Conservation (phyloP, 2,113 vertebrate species). For the Rana temporaria region DNA sequence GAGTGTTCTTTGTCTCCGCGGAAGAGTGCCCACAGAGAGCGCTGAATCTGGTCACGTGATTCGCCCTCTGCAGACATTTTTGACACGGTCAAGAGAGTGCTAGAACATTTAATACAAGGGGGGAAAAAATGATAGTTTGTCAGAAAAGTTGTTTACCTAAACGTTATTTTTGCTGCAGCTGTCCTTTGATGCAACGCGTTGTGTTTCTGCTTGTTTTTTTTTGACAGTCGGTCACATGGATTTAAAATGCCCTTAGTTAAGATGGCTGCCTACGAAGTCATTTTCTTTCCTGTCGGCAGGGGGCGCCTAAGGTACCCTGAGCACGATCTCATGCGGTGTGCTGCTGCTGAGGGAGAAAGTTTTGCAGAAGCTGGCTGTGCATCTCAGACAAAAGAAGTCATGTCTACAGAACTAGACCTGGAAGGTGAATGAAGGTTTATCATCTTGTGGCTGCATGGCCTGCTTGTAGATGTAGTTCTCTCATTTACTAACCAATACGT, state of each 20-base stretch:
- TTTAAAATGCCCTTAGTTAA: neutral
- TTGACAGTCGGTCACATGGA: too few relatives aligned
- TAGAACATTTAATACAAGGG: too few relatives aligned
- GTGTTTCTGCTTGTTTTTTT: too few relatives aligned
- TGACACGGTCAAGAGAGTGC: neutral
- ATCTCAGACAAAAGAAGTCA: neutral
- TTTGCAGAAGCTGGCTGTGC: neutral
- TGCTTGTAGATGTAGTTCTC: neutral
- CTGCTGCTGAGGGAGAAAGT: neutral
- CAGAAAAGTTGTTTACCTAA: too few relatives aligned
- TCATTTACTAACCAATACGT: too few relatives aligned
- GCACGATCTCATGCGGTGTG: neutral
- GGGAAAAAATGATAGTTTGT: too few relatives aligned
- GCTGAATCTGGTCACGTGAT: neutral
- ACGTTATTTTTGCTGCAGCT: too few relatives aligned
- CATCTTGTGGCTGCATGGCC: neutral
- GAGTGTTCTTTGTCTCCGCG: slow-evolving; percentile 18
- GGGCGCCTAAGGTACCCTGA: neutral
- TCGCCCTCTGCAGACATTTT: neutral
- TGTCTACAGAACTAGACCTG: neutral
- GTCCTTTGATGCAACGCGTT: too few relatives aligned
- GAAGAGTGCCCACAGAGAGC: neutral
- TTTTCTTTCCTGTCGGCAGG: neutral
- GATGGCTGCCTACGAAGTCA: neutral
- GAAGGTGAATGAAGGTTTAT: neutral